Conservation (phyloP, 2,888 invertebrate genomes). For the Plebejus argus region DNA sequence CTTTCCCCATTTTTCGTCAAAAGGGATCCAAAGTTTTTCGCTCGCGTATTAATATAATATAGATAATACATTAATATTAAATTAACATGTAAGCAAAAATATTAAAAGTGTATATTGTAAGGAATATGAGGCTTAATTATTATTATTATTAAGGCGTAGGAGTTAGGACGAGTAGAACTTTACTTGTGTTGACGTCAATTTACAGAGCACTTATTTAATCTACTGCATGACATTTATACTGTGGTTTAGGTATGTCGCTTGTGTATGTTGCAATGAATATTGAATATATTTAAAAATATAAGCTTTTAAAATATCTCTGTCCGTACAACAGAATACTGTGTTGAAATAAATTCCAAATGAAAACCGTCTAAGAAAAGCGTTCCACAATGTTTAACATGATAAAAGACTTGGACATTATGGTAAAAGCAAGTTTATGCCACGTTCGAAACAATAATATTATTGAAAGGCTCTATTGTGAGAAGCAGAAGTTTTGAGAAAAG, state of each 20-base stretch:
- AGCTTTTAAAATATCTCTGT: not conserved
- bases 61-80: too few relatives aligned
- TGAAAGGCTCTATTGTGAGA: not conserved
- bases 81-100: too few relatives aligned
- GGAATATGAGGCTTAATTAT: too few relatives aligned
- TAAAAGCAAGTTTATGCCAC: not conserved
- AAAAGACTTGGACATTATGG: not conserved
- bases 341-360: slow-evolving; percentile 8
- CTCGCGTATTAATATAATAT: too few relatives aligned
- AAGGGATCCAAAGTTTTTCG: too few relatives aligned
- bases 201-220: not conserved
- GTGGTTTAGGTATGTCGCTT: not conserved
- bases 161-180: not conserved
- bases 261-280: not conserved
- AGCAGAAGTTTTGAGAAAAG: not conserved
- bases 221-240: not conserved
- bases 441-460: not conserved
- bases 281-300: not conserved
- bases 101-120: too few relatives aligned
- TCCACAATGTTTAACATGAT: slow-evolving; percentile 1
- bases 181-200: not conserved
- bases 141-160: too few relatives aligned
- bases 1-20: too few relatives aligned
- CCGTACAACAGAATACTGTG: not conserved
- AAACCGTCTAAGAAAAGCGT: slow-evolving; percentile 3